Base-by-base conservation (phyloP, 2,113 vertebrate species). In the Pterophyllum scalare region DNA sequence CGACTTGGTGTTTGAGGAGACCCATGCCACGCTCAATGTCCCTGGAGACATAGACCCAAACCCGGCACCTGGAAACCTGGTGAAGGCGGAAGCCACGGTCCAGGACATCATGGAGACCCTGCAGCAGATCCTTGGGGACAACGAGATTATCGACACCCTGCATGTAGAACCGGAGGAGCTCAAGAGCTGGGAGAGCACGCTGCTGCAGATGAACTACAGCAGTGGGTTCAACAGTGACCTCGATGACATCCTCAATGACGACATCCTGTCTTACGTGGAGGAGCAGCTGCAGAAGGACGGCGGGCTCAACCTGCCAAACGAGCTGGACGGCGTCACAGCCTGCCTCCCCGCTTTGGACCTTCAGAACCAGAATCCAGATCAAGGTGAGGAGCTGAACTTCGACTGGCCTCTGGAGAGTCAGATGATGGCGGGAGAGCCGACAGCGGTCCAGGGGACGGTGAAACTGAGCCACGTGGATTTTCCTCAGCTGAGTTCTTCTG, bases 131-230 rank as follows among this genome's bases (percentile, higher is more conserved):
- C 5, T 94, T 3, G 82, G 79, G 58, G 87, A 91, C 0, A 3
- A 70, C 10, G 79, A 91, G 1, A n/a, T 91, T 4, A 67, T 75
- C 5, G 75, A 84, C 1, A 33, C 38, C 3, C 75, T 94, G 62
- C 75, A 75, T 0, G 7, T 92, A 72, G 92, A 22, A 26, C 74
- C 49, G 0, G 65, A 85, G 0, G 93, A 94, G 84, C 92, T 96
- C 80, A 90, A 91, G 89, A 90, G 65, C 43, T 96, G 96, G 96
- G 94, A 96, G 88, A 93, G 89, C 49, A 87, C 86, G 8, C 89
- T 97, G 77, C 90, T 95, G 33, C 88, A 81, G 86, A 80, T 95
- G 85, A 92, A 85, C 79, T 26, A 52, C 54, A 85, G 6, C 76
- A 12, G 77, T 9, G 85, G 78, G 77, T 80, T 1, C 61, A 88